Evolutionary conservation across 2,888 invertebrate genomes (phyloP), one percentile per base, ranked within the genome.

Genomic region (Napeogenes sylphis): DNA sequence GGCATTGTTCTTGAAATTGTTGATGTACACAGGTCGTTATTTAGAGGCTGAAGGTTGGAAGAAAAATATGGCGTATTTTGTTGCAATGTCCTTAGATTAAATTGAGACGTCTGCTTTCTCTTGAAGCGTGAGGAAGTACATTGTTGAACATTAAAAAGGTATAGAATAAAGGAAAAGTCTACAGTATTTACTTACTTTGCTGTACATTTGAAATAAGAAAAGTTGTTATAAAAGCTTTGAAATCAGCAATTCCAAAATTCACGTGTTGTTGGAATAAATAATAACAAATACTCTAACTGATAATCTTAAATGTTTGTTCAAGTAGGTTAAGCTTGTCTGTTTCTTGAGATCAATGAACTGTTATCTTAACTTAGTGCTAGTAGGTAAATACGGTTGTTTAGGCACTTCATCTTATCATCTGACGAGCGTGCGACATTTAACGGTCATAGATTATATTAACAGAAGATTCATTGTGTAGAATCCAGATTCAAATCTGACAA

Each of bases 361-460:
- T 73, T 76, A 76, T 76, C 76, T 68, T 64, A 56, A 58, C 63
- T 56, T 55, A 63, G 64, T 63, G 65, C 68, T 55, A 51, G 51
- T 51, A 60, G 59, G 66, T 69, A 69, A 72, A 74, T 69, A 72
- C 62, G 68, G 67, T 68, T 70, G 72, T 69, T 72, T 71, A 67
- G 66, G 65, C 68, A 70, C 73, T 73, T 68, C 62, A 66, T 55
- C 64, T 75, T 76, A 76, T 75, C 75, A 64, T 45, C 55, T 68
- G 71, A 71, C 68, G 67, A 69, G 68, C 64, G 65, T 68, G 65
- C 59, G 68, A 67, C 68, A 65, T 67, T 68, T 64, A 65, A 70
- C 62, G 67, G 56, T 45, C 47, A 62, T 58, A 68, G 65, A 64
- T 65, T 60, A 62, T 58, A 59, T 45, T 59, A 55, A 56, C 55